Base-by-base conservation (phyloP, 1,140 invertebrate genomes). In the Drosophila mauritiana region DNA sequence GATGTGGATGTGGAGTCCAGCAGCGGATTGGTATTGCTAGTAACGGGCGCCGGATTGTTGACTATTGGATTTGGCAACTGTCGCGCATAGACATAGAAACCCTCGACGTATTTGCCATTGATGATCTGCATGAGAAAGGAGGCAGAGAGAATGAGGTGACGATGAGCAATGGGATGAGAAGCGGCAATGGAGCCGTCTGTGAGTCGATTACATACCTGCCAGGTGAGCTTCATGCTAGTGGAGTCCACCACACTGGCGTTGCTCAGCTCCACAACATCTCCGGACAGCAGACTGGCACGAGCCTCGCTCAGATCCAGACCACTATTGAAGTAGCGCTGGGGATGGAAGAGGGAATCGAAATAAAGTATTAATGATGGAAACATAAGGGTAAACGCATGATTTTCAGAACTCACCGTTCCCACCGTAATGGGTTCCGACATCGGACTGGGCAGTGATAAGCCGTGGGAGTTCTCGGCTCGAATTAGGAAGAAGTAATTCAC, bases 401-500 rank as follows among this genome's bases (percentile, higher is more conserved):
- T 5, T 37, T 2, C 1, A 20, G 3, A 54, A 91, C 89, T 90
- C 72, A 92, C 90, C 83, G 81, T 92, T 62, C 91, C 92, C 52
- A 92, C 91, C 7, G 89, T 56, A 37, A 96, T 93, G 22, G 95
- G 93, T 72, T 96, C 95, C n/a, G 96, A 96, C 49, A 95, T 90
- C 13, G 93, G 93, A 74, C 95, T 96, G 1, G 95, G 95, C 42
- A 94, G 93, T 0, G 95, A 96, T 2, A 96, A 65, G 1, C 97
- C 97, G 90, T 97, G 96, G 0, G 95, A 95, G 92, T 98, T 98
- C 93, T 97, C 96, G 0, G 97, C 96, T 58, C 96, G 93, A 2
- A 98, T 95, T 15, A 98, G 92, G 91, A 98, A 98, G 74, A 97
- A 95, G 88, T 98, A 98, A 3, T 95, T 95, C 4, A 95, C 94